Conservation (phyloP, 2,888 invertebrate species). For the Lepidochitona cinerea region DNA sequence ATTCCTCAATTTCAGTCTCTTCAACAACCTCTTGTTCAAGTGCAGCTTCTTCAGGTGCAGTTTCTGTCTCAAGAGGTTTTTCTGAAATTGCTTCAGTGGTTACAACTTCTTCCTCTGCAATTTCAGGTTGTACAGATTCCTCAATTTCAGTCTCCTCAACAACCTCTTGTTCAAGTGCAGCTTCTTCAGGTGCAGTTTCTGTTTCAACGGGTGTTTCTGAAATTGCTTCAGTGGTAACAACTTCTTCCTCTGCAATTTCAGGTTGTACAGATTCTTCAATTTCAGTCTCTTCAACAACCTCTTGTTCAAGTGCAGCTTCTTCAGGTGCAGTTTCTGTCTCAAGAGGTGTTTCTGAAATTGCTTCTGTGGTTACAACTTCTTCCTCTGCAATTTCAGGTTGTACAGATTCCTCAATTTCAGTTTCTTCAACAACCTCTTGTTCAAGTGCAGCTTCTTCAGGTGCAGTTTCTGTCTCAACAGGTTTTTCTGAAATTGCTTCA, state of each 20-base stretch:
- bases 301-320: constrained; percentile 25
- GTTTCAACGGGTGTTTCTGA: neutral
- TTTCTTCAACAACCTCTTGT: neutral
- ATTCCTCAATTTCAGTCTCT: constrained; percentile 12
- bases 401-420: neutral
- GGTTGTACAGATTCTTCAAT: neutral
- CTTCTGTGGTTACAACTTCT: neutral
- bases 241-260: neutral
- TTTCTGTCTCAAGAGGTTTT: constrained; percentile 24
- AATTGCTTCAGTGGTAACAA: neutral
- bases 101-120: constrained; percentile 46
- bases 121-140: constrained; percentile 43
- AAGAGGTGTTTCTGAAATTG: constrained; percentile 24
- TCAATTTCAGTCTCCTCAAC: constrained; percentile 40
- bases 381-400: neutral
- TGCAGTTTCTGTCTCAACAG: neutral
- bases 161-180: constrained; percentile 29
- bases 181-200: neutral
- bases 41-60: constrained; percentile 37
- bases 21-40: constrained; percentile 19
- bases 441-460: neutral
- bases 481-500: neutral
- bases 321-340: constrained; percentile 33
- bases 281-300: constrained; percentile 39
- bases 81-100: constrained; percentile 46